phyloP scores from a whole-genome alignment of 1,140 invertebrate species.

The Hylaeus anthracinus region DNA sequence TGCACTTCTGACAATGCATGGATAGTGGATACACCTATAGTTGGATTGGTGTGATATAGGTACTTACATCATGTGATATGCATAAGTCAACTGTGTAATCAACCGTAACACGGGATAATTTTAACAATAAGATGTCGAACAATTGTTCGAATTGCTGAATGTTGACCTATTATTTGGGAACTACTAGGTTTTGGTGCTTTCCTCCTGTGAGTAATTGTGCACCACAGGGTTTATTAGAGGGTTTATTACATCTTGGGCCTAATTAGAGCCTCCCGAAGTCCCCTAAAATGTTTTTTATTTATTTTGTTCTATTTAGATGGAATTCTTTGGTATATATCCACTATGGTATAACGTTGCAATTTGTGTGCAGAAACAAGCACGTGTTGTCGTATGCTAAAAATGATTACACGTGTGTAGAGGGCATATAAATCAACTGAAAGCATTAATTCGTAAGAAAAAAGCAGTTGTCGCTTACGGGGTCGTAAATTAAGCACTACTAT shows the following conservation, averaged over 20 bases:
- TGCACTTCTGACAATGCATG: not conserved
- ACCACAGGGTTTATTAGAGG: no score
- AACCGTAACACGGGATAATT: no score
- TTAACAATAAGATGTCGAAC: no score
- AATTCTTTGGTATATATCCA: no score
- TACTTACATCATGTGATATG: not conserved
- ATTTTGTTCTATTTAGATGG: no score
- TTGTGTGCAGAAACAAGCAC: no score
- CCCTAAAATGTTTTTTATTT: no score
- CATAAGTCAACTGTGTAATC: not conserved
- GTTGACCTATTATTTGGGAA: not conserved
- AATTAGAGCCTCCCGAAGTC: no score
- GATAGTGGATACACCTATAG: not conserved
- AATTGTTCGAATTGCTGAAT: not conserved
- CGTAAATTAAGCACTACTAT: slow-evolving; percentile 14
- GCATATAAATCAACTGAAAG: slow-evolving; percentile 24
- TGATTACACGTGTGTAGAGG: not conserved
- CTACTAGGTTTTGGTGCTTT: no score
- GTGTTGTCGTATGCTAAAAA: not conserved
- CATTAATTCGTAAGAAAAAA: not conserved
- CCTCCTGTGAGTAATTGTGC: no score
- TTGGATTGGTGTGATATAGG: not conserved
- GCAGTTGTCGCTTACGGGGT: not conserved
- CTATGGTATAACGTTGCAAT: not conserved
- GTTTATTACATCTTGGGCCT: no score